Base-by-base conservation (phyloP, 2,888 invertebrate species). In the Drosophila conformis region DNA sequence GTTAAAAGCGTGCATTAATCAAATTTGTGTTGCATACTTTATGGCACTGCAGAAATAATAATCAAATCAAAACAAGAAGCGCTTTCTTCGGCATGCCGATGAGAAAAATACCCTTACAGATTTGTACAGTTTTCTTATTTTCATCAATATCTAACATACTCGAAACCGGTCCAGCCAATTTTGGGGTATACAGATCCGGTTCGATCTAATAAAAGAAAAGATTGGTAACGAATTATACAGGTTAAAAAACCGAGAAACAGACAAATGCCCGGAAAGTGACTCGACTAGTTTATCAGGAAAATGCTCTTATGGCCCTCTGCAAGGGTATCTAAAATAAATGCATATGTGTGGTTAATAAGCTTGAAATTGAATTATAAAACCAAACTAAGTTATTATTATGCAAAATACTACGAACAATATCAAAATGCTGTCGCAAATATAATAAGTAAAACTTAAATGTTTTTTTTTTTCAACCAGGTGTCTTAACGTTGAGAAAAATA, bases 1-100 rank as follows among this genome's bases (percentile, higher is more conserved):
- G 78, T 74, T 87, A 85, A 85, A 72, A 66, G 68, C 69, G 82
- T 83, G 82, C 66, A 70, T 11, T 58, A 54, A 56, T 54, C 15
- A 18, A 63, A 77, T 79, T 56, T 68, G 8, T 60, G 61, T 70
- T 69, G 65, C 76, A 82, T 82, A 79, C 67, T 84, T 76, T 83
- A 65, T 69, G 86, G 85, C 82, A 83, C 80, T 82, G 69, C 40
- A 53, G 49, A 58, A 77, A 64, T 70, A 51, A 49, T 36, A 40
- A 35, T 54, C 21, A 66, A 62, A 59, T 53, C 40, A 64, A 38
- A 72, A 62, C 36, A 31, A 27, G 40, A 31, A 49, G 42, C 36
- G 40, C 31, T 18, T 35, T 35, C 62, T 52, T 57, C 69, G 69
- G 57, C 31, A 8, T 3, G 27, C 61, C 71, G 59, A 76, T 57